A percentile compares a stretch with the other conserved stretches of the same genome.
These are phyloP conservation scores for Eremophila alpestris DNA, from an alignment of 2,797 vertebrate species.

Conservation along the genomic window DNA sequence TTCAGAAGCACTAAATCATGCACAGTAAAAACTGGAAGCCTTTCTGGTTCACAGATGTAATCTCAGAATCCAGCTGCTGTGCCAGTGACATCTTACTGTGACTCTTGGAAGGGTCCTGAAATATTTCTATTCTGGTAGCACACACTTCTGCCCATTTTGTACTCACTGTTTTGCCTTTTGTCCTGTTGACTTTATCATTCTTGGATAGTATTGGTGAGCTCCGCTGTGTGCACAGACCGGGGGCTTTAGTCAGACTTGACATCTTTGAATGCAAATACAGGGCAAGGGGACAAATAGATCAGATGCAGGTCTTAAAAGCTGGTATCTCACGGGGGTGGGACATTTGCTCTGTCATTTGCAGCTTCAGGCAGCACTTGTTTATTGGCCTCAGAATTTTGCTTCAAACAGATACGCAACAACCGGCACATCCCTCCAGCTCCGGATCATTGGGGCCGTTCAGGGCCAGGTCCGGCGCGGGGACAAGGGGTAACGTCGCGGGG, in stretches of 20 bases:
- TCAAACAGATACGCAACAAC: neutral
- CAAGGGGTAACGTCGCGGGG: neutral
- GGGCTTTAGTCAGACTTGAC: neutral
- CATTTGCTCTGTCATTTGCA: neutral
- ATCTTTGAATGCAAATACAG: neutral
- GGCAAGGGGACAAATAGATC: neutral
- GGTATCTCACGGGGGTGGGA: rapidly evolving
- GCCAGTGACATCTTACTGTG: neutral
- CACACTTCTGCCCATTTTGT: neutral
- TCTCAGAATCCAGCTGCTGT: neutral
- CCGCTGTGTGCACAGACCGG: rapidly evolving
- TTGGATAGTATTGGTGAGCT: neutral
- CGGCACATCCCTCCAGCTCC: rapidly evolving
- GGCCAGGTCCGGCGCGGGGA: too few relatives aligned
- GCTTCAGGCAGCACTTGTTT: neutral
- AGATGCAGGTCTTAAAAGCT: neutral
- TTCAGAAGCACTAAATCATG: neutral
- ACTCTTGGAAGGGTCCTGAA: neutral
- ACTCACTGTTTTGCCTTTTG: neutral
- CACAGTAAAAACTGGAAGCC: neutral
- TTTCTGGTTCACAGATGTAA: neutral
- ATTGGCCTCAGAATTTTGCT: neutral
- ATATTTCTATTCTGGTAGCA: neutral
- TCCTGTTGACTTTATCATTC: neutral
- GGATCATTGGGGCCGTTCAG: rapidly evolving